Evolutionary conservation across 92 coral and sea anemone species (phyloP).

Genomic region (Porites rus): DNA sequence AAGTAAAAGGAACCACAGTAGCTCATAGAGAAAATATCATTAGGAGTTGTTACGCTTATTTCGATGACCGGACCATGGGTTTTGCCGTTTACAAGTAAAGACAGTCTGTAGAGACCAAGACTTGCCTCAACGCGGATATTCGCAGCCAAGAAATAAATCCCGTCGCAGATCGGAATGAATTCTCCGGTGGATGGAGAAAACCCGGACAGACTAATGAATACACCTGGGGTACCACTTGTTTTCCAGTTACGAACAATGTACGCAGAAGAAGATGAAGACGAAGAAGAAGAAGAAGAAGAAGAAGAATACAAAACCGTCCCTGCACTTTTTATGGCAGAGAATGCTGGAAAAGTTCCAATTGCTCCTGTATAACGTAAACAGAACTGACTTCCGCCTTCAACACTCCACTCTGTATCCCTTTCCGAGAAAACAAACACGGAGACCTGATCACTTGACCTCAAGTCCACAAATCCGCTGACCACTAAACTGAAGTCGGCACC

Average conservation of each 20-base stretch:
- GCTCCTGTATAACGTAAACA: slow-evolving; percentile 48
- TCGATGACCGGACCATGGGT: slow-evolving; percentile 28
- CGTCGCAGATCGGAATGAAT: slow-evolving; percentile 61
- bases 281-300: too few species aligned
- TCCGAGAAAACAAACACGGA: slow-evolving; percentile 62
- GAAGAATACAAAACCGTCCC: not conserved
- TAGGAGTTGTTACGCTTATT: not conserved
- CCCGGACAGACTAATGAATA: slow-evolving; percentile 59
- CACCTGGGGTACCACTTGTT: slow-evolving; percentile 54
- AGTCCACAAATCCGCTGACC: slow-evolving; percentile 63
- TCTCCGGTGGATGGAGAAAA: slow-evolving; percentile 69
- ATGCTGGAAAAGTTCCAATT: slow-evolving; percentile 60
- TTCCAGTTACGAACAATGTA: slow-evolving; percentile 59
- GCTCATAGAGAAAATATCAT: slow-evolving; percentile 44
- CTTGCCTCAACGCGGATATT: slow-evolving; percentile 51
- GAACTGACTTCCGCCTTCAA: slow-evolving; percentile 63
- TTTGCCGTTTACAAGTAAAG: slow-evolving; percentile 47
- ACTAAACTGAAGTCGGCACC: slow-evolving; percentile 48
- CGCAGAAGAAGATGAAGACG: not conserved
- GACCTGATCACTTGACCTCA: slow-evolving; percentile 44
- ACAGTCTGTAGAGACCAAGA: slow-evolving; percentile 36
- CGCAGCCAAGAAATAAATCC: slow-evolving; percentile 64
- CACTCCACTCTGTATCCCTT: slow-evolving; percentile 63
- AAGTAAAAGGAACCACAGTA: slow-evolving; percentile 40
- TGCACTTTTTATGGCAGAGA: slow-evolving; percentile 46